These are phyloP conservation scores for Baronia brevicornis DNA, from an alignment of 2,888 invertebrate species.

Conservation along the genomic window DNA sequence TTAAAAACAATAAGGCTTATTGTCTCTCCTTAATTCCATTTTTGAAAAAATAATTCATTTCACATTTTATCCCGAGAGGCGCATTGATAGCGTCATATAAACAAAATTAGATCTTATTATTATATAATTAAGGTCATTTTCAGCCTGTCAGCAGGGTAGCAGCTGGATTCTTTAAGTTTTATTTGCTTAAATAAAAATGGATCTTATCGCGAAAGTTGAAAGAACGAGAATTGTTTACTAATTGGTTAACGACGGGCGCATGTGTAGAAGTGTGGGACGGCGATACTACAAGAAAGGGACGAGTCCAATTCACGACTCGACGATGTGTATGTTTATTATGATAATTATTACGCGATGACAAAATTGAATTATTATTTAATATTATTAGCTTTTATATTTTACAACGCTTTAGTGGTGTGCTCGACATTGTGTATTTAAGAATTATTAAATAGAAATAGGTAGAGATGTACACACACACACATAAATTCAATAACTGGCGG, in stretches of 20 bases:
- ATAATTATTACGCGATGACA: conserved; percentile 53
- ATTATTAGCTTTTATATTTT: no score
- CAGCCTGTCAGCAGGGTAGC: conserved; percentile 29
- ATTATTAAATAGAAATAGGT: no score
- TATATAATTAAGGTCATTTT: conserved; percentile 29
- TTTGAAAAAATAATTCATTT: conserved; percentile 75
- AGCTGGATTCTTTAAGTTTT: conserved; percentile 49
- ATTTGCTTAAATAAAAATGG: conserved; percentile 41
- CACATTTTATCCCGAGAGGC: conserved; percentile 66
- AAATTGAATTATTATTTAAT: conserved; percentile 48
- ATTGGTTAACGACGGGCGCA: conserved; percentile 56
- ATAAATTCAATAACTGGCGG: no score
- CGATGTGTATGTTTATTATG: conserved; percentile 58
- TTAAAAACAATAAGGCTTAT: conserved; percentile 74
- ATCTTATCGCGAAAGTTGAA: conserved; percentile 43
- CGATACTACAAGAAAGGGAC: conserved; percentile 37
- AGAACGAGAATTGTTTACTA: conserved; percentile 48
- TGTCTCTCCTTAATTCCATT: conserved; percentile 75
- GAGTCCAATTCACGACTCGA: conserved; percentile 48
- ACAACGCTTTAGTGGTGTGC: no score
- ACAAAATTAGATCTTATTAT: conserved; percentile 31
- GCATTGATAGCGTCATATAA: conserved; percentile 45
- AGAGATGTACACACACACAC: no score
- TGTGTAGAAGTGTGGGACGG: conserved; percentile 44
- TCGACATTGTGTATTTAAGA: no score